These are phyloP conservation scores for Avahi laniger DNA, from an alignment of 2,797 vertebrate genomes.

Conservation along the genomic window DNA sequence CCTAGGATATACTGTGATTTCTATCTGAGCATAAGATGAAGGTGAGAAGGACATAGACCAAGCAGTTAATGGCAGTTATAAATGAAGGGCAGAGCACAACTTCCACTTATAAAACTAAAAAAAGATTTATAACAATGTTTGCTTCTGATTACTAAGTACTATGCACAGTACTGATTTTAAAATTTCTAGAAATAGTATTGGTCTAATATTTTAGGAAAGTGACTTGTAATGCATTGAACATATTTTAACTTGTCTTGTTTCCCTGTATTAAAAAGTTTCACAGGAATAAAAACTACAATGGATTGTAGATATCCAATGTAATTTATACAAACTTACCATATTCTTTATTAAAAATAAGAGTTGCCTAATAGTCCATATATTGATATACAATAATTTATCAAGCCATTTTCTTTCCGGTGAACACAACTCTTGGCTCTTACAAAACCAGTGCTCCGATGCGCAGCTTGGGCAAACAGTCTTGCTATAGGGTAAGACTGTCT, in stretches of 20 bases:
- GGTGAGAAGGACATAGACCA: not conserved
- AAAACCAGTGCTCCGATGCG: fast-evolving
- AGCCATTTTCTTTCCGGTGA: not conserved
- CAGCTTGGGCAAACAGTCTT: not conserved
- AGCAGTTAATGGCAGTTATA: not conserved
- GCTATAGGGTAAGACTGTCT: not conserved
- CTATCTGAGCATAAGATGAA: not conserved
- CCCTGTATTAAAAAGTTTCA: not conserved
- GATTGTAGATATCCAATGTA: not conserved
- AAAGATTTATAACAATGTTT: not conserved
- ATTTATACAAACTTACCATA: not conserved
- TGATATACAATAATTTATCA: not conserved
- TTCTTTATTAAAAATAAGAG: not conserved
- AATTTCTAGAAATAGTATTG: not conserved
- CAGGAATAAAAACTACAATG: not conserved
- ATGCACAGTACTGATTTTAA: not conserved
- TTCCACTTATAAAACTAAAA: not conserved
- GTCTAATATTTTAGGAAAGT: not conserved
- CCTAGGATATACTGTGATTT: fast-evolving
- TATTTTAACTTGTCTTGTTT: not conserved
- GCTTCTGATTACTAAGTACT: not conserved
- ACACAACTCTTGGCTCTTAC: not conserved
- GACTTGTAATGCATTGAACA: not conserved
- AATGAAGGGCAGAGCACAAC: not conserved
- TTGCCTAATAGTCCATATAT: not conserved